Percentiles rank a stretch among this genome's conserved stretches.
Evolutionary conservation across 2,888 invertebrate species (phyloP).

Genomic region (Brachynemurus nebulosus): DNA sequence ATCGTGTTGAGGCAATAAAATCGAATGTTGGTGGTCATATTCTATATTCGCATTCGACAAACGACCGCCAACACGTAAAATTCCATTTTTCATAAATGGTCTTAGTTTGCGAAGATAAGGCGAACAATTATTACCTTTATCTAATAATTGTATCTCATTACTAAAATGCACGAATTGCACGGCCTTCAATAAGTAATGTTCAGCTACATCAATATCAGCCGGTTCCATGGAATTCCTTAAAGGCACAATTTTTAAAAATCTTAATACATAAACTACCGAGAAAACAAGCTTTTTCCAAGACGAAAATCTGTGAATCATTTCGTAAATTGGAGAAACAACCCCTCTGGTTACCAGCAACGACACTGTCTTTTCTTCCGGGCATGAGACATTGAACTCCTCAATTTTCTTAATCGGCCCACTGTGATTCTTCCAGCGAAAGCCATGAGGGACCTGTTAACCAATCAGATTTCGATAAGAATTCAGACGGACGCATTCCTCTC

Average conservation of each 20-base stretch:
- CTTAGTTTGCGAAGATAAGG: constrained; percentile 11
- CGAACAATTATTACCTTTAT: constrained; percentile 4
- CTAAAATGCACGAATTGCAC: no score
- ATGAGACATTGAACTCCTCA: not conserved
- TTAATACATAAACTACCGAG: no score
- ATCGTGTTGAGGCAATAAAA: constrained; percentile 9
- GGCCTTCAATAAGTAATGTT: no score
- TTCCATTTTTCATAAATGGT: constrained; percentile 11
- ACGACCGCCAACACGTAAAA: constrained; percentile 13
- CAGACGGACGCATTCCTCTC: constrained; percentile 10
- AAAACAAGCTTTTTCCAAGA: constrained; percentile 9
- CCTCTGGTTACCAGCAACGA: not conserved
- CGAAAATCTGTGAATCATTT: constrained; percentile 4
- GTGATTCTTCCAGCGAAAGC: not conserved
- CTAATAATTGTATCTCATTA: no score
- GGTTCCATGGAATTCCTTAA: no score
- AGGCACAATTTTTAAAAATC: no score
- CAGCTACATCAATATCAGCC: no score
- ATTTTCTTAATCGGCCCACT: not conserved
- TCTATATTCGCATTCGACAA: constrained; percentile 7
- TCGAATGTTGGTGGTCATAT: constrained; percentile 11
- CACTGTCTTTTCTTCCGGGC: not conserved
- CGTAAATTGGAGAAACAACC: no score
- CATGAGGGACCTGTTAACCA: constrained; percentile 1
- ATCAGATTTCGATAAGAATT: not conserved